A percentile compares a stretch with the other conserved stretches of the same genome.
Evolutionary conservation across 2,113 vertebrate genomes (phyloP).

Genomic region (Monopterus albus): DNA sequence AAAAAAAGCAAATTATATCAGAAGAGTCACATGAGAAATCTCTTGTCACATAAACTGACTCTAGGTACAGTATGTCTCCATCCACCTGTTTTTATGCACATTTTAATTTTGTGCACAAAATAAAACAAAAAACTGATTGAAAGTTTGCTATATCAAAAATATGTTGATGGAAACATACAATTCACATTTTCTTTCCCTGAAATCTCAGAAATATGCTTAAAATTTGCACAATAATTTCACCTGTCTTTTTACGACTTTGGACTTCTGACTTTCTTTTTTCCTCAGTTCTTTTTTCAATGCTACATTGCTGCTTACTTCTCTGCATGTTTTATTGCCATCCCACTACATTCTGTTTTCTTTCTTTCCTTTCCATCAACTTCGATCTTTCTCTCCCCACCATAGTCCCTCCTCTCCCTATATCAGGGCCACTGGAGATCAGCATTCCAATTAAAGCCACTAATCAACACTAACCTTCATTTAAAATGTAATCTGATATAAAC

Average conservation of each 20-base stretch:
- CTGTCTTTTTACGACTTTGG: neutral
- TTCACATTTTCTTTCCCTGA: too few species aligned
- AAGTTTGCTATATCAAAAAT: too few species aligned
- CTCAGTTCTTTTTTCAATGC: neutral
- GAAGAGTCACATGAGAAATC: constrained; percentile 2
- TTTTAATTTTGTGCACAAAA: too few species aligned
- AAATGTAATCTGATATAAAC: constrained; percentile 73
- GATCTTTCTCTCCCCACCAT: constrained; percentile 35
- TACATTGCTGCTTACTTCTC: neutral
- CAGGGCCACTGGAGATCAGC: constrained; percentile 58
- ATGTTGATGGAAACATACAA: too few species aligned
- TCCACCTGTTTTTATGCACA: too few species aligned
- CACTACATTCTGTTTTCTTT: neutral
- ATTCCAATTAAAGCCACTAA: constrained; percentile 75
- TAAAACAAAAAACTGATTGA: too few species aligned
- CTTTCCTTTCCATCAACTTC: constrained; percentile 52
- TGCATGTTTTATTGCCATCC: neutral
- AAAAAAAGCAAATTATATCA: neutral
- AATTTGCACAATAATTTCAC: neutral
- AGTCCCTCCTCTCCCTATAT: constrained; percentile 17
- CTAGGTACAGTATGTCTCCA: too few species aligned
- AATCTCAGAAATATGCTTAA: neutral
- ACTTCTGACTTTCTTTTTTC: neutral
- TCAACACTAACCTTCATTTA: constrained; percentile 78
- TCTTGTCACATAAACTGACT: neutral